Evolutionary conservation across 2,888 invertebrate genomes (phyloP).

Genomic region (Sinohyriopsis cumingii): DNA sequence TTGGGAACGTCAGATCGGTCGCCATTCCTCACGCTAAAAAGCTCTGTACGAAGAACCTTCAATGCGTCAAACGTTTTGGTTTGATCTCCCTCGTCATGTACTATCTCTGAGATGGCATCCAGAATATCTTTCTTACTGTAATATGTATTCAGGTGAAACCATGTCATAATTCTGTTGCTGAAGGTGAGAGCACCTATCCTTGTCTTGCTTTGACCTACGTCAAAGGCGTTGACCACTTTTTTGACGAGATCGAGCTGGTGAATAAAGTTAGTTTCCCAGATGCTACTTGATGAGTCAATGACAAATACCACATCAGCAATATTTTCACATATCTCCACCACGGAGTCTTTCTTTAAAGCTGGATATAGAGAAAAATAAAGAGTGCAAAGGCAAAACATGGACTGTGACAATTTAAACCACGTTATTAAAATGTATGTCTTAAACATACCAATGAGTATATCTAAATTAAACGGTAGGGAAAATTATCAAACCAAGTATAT

Average conservation of each 20-base stretch:
- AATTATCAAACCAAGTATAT: no score
- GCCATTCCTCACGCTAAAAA: no score
- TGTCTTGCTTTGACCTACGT: conserved; percentile 28
- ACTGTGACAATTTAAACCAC: accelerated
- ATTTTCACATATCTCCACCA: no score
- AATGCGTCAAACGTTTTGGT: conserved; percentile 35
- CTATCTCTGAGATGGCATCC: conserved; percentile 28
- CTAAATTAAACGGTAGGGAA: no score
- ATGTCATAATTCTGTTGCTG: conserved; percentile 20
- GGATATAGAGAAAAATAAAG: no score
- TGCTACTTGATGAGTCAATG: conserved; percentile 45
- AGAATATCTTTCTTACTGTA: conserved; percentile 17
- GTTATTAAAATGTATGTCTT: no score
- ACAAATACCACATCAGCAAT: conserved; percentile 35
- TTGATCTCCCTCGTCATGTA: conserved; percentile 17
- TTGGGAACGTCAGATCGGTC: no score
- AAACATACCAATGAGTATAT: no score
- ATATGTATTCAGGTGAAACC: conserved; percentile 37
- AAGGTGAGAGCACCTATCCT: conserved; percentile 35
- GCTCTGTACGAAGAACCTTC: conserved; percentile 12
- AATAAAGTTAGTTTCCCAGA: conserved; percentile 47
- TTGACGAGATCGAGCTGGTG: conserved; percentile 36
- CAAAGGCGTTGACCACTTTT: conserved; percentile 28
- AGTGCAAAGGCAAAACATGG: no score
- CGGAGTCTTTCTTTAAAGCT: no score